Conservation (phyloP, 2,113 vertebrate species). For the Emydura subglobosa region DNA sequence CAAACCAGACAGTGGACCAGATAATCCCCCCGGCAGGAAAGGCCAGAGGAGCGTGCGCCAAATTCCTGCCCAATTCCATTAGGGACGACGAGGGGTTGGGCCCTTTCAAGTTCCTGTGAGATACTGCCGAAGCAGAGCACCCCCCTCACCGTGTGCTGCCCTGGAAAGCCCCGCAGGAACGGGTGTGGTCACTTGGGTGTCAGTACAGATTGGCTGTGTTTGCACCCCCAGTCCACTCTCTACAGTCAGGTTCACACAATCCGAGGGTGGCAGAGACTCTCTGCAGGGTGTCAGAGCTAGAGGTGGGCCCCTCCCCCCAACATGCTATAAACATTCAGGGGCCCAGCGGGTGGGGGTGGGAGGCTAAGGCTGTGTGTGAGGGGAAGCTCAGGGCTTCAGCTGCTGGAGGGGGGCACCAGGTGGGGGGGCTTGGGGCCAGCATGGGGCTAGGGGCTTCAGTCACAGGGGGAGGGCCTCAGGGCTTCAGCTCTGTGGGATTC, state of each 20-base stretch:
- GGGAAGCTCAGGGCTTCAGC: too few species aligned
- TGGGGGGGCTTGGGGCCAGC: too few species aligned
- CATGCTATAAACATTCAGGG: too few species aligned
- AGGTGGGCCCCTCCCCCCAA: too few species aligned
- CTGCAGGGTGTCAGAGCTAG: not conserved
- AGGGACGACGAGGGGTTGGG: not conserved
- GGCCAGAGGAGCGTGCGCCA: not conserved
- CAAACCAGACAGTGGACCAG: rapidly evolving
- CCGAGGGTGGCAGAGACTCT: not conserved
- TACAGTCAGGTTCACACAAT: too few species aligned
- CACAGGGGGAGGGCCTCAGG: too few species aligned
- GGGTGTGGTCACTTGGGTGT: rapidly evolving
- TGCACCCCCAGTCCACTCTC: too few species aligned
- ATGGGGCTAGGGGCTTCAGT: too few species aligned
- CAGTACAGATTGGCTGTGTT: not conserved
- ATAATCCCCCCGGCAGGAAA: not conserved
- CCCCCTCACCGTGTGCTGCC: not conserved
- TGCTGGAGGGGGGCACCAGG: too few species aligned
- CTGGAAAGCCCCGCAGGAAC: not conserved
- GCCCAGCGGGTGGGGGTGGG: too few species aligned
- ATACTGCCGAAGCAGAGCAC: not conserved
- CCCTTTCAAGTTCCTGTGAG: not conserved
- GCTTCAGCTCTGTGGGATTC: too few species aligned
- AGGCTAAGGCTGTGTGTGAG: too few species aligned
- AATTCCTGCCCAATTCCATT: not conserved